Base-by-base conservation (phyloP, 2,113 vertebrate genomes). In the Cricetomys ansorgei region DNA sequence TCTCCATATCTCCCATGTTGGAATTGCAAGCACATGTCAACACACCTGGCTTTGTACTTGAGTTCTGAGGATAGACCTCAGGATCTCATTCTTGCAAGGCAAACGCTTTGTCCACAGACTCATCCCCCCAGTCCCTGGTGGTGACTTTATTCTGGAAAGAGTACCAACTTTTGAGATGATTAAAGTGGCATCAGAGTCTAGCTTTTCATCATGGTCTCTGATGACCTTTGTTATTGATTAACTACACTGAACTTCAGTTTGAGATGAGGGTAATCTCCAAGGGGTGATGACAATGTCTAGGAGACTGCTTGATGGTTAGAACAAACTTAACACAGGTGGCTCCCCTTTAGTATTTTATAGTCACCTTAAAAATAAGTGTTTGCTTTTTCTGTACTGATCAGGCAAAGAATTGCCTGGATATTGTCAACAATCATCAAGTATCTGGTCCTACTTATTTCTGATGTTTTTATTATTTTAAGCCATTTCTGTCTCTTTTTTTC, bases 401-500 rank as follows among this genome's bases (percentile, higher is more conserved):
- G 31, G 23, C 65, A 3, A 70, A 9, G 23, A 27, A 72, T 13
- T 86, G 19, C 25, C 55, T 91, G 57, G n/a, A 10, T 64, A 12
- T 84, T 73, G 21, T 64, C 59, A 31, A 0, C 50, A 2, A 76
- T 75, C 59, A 6, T 79, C 67, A 84, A 31, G 5, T 62, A 69
- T 59, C 43, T 89, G 6, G 0, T n/a, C 5, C 25, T 50, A 59
- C 76, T 89, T 62, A 67, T 37, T 43, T 92, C 31, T 75, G 45
- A 73, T 93, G 7, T 69, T 69, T 89, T 62, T 73, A 7, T 57
- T 93, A 62, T 50, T 80, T 89, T 10, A 89, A 88, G 17, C 43
- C 17, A 53, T 70, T 75, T 59, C 16, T 23, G 0, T 86, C 45
- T 85, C 86, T 87, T 59, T 43, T 84, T 1, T 65, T 21, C 4